These are phyloP conservation scores for Bombus vancouverensis DNA, from an alignment of 1,140 invertebrate species.

Conservation along the genomic window DNA sequence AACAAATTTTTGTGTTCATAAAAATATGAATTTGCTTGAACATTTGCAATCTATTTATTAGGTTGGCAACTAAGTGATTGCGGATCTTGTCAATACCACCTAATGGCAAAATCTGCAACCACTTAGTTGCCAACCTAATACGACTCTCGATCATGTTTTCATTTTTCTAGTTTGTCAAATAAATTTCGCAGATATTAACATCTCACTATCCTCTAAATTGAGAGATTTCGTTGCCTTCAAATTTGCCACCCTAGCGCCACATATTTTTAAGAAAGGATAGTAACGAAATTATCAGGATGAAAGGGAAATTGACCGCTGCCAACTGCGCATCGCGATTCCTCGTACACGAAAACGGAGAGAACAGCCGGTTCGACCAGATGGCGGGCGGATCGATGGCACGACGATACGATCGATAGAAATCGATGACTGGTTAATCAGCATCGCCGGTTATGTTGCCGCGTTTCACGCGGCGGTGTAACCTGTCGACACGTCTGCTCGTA, in stretches of 20 bases:
- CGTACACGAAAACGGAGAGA: slow-evolving; percentile 1
- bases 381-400: slow-evolving; percentile 36
- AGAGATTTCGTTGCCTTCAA: not conserved
- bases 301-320: slow-evolving; percentile 10
- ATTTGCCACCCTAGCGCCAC: not conserved
- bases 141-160: too few relatives aligned
- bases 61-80: too few relatives aligned
- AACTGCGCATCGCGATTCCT: slow-evolving; percentile 38
- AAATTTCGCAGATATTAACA: not conserved
- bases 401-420: slow-evolving; percentile 55
- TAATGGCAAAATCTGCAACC: too few relatives aligned
- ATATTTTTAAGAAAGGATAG: not conserved
- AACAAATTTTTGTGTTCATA: not conserved
- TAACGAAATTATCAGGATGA: not conserved
- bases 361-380: slow-evolving; percentile 54
- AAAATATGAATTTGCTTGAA: not conserved
- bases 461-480: slow-evolving; percentile 27
- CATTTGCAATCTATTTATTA: too few relatives aligned
- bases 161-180: not conserved
- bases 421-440: slow-evolving; percentile 41
- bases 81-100: too few relatives aligned
- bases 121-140: too few relatives aligned
- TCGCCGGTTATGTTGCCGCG: slow-evolving; percentile 31
- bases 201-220: not conserved
- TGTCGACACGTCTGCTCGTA: slow-evolving; percentile 21